Percentiles rank a stretch among this genome's conserved stretches.
phyloP scores from a whole-genome alignment of 2,113 vertebrate species.

The Abramis brama region DNA sequence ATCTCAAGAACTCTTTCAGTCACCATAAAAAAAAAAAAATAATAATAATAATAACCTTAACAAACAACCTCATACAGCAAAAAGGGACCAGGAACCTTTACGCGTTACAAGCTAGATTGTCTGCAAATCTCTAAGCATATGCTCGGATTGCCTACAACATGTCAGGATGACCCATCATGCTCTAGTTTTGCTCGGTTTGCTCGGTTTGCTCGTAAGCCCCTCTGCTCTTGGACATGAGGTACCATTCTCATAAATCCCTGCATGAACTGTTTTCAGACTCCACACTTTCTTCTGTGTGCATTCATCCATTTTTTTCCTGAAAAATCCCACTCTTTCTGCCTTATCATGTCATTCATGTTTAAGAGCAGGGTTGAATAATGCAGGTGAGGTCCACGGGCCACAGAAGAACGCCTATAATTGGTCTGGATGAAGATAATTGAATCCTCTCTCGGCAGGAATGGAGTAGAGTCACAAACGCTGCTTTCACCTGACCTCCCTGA shows the following conservation, averaged over 20 bases:
- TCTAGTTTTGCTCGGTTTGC: not conserved
- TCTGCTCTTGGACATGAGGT: not conserved
- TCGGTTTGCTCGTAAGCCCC: not conserved
- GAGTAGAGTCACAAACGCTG: constrained; percentile 47
- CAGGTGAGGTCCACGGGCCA: constrained; percentile 50
- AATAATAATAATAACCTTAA: no score
- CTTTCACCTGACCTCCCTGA: constrained; percentile 50
- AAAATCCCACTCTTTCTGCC: constrained; percentile 18
- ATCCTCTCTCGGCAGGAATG: constrained; percentile 54
- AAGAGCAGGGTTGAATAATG: constrained; percentile 54
- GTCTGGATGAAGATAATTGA: constrained; percentile 62
- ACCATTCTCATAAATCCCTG: not conserved
- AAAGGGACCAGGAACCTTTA: not conserved
- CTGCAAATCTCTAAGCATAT: not conserved
- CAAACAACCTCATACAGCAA: not conserved
- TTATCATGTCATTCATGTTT: constrained; percentile 48
- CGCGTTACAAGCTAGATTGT: not conserved
- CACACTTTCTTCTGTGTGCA: not conserved
- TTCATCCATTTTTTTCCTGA: constrained; percentile 17
- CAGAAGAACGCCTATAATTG: constrained; percentile 55
- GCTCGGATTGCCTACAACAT: not conserved
- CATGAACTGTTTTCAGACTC: constrained; percentile 6
- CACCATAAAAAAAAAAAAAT: not conserved
- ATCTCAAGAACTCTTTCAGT: no score
- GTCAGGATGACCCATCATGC: not conserved